Evolutionary conservation across 64 coral and sea anemone species (phyloP), one percentile per base, ranked within the genome.

Genomic region (Dendronephthya gigantea): DNA sequence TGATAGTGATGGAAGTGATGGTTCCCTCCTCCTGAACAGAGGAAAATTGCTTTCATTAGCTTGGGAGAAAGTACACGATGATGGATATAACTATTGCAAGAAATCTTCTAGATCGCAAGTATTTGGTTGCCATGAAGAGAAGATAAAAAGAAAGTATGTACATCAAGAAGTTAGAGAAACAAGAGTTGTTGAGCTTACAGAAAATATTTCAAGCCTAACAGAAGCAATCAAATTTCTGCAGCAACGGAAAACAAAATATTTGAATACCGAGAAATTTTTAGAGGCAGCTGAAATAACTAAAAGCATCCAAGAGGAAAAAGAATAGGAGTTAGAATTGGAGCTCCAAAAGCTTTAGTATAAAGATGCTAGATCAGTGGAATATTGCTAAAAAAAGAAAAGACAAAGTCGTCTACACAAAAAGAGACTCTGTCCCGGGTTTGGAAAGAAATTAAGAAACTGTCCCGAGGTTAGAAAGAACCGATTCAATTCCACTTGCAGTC

Each of bases 251-350:
- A 39, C 32, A 82, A 90, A 90, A 40, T 86, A 90, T 86, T 25
- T 34, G 39, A 90, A 86, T 31, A 51, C 48, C 22, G 89, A 90
- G 85, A 90, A 86, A 58, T 90, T 86, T 50, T 34, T 90, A 32
- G 89, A 90, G 33, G 89, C 89, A 49, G 89, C 89, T 82, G 84
- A 86, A 48, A 91, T 91, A 50, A 91, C 40, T 40, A 83, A 91
- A 74, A 87, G 75, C 25, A 87, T 91, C 41, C 55, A 82, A 9
- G 90, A 91, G 59, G 90, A 91, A 87, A 52, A 29, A 9, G 83
- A 49, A 34, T 69, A 30, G 32, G 87, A 83, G 45, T 40, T 83
- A 2, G 84, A 91, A 48, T 16, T 31, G 33, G 85, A 87, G 68
- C 68, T 87, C 34, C 32, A 86, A 65, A 65, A 11, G 76, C 45